Conservation (phyloP, 2,797 vertebrate species). For the Sebastes matsubarae region DNA sequence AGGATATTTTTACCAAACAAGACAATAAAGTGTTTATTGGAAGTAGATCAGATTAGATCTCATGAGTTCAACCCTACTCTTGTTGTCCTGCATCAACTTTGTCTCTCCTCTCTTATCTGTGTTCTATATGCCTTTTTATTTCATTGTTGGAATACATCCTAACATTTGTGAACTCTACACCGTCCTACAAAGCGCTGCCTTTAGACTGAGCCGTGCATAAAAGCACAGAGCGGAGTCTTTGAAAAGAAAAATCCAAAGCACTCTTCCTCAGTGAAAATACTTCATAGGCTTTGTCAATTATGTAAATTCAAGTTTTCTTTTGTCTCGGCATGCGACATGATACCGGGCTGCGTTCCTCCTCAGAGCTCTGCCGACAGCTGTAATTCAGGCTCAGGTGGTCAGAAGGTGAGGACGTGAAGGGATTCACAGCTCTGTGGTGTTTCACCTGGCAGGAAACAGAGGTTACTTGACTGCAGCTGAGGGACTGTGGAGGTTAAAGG, state of each 20-base stretch:
- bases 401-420: slow-evolving; percentile 33
- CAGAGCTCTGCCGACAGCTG: slow-evolving; percentile 23
- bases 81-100: neutral
- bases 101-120: neutral
- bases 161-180: neutral
- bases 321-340: neutral
- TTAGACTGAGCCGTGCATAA: neutral
- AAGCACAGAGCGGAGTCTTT: neutral
- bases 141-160: neutral
- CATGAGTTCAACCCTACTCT: neutral
- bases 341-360: neutral
- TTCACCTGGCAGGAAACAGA: slow-evolving; percentile 49
- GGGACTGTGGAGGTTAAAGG: slow-evolving; percentile 38
- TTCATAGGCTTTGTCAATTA: neutral
- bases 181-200: neutral
- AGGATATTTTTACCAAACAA: neutral
- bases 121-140: neutral
- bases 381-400: slow-evolving; percentile 43
- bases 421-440: slow-evolving; percentile 33
- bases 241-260: neutral
- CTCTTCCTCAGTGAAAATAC: neutral
- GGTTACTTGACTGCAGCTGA: slow-evolving; percentile 20
- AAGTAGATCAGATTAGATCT: neutral
- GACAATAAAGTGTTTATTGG: neutral
- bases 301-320: neutral